Conservation (phyloP, 2,113 vertebrate species). For the Hylia prasina region DNA sequence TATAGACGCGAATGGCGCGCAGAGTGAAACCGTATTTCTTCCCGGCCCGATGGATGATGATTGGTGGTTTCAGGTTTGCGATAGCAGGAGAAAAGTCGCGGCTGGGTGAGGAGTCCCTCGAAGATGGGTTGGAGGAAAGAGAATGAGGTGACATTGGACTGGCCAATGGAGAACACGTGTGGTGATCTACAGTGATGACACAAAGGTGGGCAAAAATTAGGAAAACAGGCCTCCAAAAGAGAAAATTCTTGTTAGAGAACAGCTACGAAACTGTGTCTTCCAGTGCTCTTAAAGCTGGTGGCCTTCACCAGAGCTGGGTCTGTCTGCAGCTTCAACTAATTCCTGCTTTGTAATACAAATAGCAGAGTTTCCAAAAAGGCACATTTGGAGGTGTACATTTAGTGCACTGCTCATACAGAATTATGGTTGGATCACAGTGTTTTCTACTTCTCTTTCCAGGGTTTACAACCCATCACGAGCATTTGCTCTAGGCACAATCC, state of each 20-base stretch:
- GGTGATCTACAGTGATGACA: conserved; percentile 83
- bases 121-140: conserved; percentile 95
- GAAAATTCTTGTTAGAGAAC: conserved; percentile 33
- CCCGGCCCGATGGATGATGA: conserved; percentile 89
- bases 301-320: background rate
- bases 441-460: background rate
- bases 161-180: conserved; percentile 90
- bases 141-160: conserved; percentile 98
- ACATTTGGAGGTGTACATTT: background rate
- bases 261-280: background rate
- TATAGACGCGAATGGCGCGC: conserved; percentile 94
- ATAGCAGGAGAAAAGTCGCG: conserved; percentile 90
- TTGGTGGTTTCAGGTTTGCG: conserved; percentile 81
- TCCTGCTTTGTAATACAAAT: background rate
- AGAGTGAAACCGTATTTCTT: conserved; percentile 99
- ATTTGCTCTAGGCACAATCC: background rate
- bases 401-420: background rate
- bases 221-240: conserved; percentile 12
- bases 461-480: background rate
- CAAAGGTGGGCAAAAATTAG: conserved; percentile 47
- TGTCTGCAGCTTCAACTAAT: conserved; percentile 10
- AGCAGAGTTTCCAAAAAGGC: background rate
- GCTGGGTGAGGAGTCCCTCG: conserved; percentile 95
- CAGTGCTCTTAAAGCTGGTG: background rate
- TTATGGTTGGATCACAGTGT: background rate